These are phyloP conservation scores for Cantharis nigra DNA, from an alignment of 2,888 invertebrate genomes.

Conservation along the genomic window DNA sequence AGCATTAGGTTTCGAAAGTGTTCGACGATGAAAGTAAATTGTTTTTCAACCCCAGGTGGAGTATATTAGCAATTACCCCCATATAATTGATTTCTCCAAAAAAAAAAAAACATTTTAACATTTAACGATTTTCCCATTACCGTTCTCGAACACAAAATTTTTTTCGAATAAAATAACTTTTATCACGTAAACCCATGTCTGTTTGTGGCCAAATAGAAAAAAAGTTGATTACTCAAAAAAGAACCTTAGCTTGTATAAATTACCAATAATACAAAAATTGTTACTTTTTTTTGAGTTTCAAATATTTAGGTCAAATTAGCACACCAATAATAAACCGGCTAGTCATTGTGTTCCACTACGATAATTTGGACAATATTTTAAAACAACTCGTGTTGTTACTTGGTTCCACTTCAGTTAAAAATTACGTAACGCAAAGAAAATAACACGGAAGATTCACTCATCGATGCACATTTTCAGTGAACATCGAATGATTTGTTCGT, in stretches of 20 bases:
- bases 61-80: background rate
- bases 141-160: background rate
- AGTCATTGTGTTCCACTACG: background rate
- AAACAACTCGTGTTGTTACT: background rate
- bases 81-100: background rate
- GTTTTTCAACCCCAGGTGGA: background rate
- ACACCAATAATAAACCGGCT: background rate
- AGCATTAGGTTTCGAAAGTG: background rate
- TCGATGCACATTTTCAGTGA: background rate
- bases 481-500: background rate
- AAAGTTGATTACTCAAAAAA: background rate
- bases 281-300: background rate
- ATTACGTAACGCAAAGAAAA: background rate
- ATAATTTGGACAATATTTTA: background rate
- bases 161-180: background rate
- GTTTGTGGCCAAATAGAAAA: background rate
- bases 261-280: background rate
- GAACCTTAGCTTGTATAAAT: background rate
- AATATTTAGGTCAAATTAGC: background rate
- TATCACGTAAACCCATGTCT: background rate
- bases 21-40: background rate
- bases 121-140: background rate
- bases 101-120: background rate
- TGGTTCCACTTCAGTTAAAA: background rate
- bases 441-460: background rate